Base-by-base conservation (phyloP, 2,797 vertebrate genomes). In the Mormyrops boulengeri region DNA sequence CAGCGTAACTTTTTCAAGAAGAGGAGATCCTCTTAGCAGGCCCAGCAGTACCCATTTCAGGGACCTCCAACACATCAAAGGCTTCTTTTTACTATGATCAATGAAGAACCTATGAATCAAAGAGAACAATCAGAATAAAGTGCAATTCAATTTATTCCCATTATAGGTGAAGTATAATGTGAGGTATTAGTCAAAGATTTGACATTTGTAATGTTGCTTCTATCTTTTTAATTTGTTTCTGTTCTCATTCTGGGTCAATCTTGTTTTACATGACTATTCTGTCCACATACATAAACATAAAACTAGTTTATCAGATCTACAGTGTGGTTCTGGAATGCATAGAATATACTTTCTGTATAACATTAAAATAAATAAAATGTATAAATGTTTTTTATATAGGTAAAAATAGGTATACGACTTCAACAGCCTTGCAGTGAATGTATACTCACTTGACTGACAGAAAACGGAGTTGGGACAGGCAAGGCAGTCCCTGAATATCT, bases 401-500 rank as follows among this genome's bases (percentile, higher is more conserved):
- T 44, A 80, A 47, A 80, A 47, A 47, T 47, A 44, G 38, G 17
- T 80, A 47, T 82, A 47, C 19, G 7, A 22, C 17, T 47, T 6
- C 73, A 80, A 44, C 73, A 80, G 38, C 73, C 17, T 11, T 22
- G 19, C 19, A 9, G 41, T 11, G 22, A 49, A 30, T 77, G 30
- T 50, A 17, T 38, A 49, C 95, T 94, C 94, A 96, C 96, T 90
- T 94, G 85, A 96, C 91, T 87, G 91, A 93, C 88, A 97, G 93
- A 90, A 92, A 93, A 88, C 80, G 38, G 53, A 96, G 95, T 69
- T 95, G 14, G 34, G 93, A 93, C 90, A 96, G 92, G 53, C 55
- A 89, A 47, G 94, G 93, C n/a, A 92, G 90, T 91, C 94, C 91
- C 88, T 0, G 41, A 47, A 41, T 52, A 0, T 86, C 86, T 0